phyloP scores from a whole-genome alignment of 1,140 invertebrate species.

The Ceratosolen fusciceps region DNA sequence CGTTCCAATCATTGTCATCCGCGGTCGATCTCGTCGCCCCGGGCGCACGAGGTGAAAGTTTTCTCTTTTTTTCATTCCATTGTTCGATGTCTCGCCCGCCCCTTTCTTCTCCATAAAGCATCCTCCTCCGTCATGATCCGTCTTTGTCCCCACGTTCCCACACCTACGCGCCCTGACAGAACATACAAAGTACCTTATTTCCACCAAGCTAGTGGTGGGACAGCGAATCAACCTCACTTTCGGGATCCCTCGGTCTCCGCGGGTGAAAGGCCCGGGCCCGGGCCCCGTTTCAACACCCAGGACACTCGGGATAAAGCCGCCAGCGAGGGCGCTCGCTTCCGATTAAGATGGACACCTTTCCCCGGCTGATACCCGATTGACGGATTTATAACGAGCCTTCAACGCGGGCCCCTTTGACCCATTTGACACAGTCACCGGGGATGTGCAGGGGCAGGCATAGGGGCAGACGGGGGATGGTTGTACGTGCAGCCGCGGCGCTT shows the following conservation, averaged over 20 bases:
- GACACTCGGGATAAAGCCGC: too few species aligned
- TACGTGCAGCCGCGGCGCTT: background rate
- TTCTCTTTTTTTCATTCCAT: constrained; percentile 23
- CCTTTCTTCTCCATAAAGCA: too few species aligned
- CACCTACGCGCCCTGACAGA: background rate
- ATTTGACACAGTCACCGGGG: too few species aligned
- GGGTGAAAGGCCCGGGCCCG: too few species aligned
- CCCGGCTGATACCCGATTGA: background rate
- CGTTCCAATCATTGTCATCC: constrained; percentile 35
- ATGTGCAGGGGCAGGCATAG: too few species aligned
- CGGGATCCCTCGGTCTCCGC: constrained; percentile 16
- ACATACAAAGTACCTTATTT: constrained; percentile 5
- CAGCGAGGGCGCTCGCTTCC: background rate
- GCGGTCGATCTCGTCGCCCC: constrained; percentile 12
- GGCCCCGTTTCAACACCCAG: too few species aligned
- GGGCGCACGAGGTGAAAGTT: constrained; percentile 39
- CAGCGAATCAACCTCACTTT: constrained; percentile 43
- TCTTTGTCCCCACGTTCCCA: background rate
- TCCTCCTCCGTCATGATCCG: too few species aligned
- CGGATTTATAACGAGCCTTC: background rate
- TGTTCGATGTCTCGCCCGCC: constrained; percentile 12
- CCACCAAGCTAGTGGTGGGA: background rate
- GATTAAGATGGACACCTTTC: background rate
- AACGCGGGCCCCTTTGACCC: background rate
- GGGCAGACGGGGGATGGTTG: too few species aligned